Evolutionary conservation across 2,888 invertebrate species (phyloP), one percentile per base, ranked within the genome.

Genomic region (Blastobasis adustella): DNA sequence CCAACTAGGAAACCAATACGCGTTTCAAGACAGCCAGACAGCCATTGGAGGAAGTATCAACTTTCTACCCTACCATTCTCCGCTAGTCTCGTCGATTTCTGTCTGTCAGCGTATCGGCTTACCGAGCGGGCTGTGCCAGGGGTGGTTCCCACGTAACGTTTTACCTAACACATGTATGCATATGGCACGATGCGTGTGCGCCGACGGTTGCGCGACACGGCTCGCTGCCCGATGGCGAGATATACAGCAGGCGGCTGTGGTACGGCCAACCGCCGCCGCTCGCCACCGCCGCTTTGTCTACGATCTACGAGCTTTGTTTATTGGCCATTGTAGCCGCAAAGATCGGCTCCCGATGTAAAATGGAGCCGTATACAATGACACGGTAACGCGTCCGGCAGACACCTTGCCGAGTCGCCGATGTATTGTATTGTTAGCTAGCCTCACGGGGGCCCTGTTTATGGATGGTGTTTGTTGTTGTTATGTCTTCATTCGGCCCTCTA

Each of bases 151-250:
- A 59, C 58, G 56, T 56, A 51, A 54, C 53, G 52, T 53, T 40
- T 45, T 57, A 49, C 55, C 52, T 58, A 55, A 47, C 73, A 73
- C 70, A 71, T 71, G 69, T 67, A 66, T 74, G 74, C 74, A 73
- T 78, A 79, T 70, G 73, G 74, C 71, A 79, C 76, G 76, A 70
- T 76, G 76, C 77, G 77, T 79, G 76, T 77, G 74, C 76, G 70
- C 76, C 71, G 76, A 75, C 82, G 78, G 77, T 76, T 76, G 81
- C 76, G 72, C 79, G 82, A 77, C 76, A 81, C 76, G 84, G 72
- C 82, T 71, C 70, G 81, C 76, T 74, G 79, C 76, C 62, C 69
- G 82, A 80, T 79, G 78, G 71, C 66, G 70, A 76, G 82, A 79
- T 82, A 68, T 40, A 9, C 42, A 5, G 42, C n/a, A 8, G 10